A percentile compares a stretch with the other conserved stretches of the same genome.
phyloP scores from a whole-genome alignment of 2,113 vertebrate species.

The Microcebus lehilahytsara region DNA sequence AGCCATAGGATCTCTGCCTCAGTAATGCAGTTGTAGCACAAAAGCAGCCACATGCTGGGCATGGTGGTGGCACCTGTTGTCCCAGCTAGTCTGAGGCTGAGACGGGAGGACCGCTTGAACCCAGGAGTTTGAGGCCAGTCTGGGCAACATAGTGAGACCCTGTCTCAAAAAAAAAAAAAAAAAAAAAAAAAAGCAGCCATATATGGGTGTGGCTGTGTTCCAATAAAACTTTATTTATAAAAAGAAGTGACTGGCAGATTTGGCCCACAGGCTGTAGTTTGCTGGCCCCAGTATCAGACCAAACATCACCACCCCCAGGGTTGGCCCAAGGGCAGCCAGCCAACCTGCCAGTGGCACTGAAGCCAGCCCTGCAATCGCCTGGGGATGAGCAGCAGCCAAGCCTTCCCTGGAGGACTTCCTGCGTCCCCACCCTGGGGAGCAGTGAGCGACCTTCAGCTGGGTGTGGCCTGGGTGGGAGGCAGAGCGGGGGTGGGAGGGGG shows the following conservation, averaged over 20 bases:
- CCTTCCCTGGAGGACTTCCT: not conserved
- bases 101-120: no score
- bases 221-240: not conserved
- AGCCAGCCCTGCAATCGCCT: fast-evolving
- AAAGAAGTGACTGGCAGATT: not conserved
- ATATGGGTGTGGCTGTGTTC: not conserved
- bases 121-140: no score
- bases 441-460: not conserved
- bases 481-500: no score
- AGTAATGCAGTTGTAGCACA: no score
- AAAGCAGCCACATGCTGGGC: no score
- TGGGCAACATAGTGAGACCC: no score
- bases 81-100: no score
- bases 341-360: not conserved
- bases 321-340: not conserved
- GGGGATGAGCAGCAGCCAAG: no score
- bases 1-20: no score
- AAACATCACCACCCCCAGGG: not conserved
- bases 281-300: not conserved
- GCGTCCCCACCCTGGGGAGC: not conserved
- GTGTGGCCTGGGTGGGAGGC: not conserved
- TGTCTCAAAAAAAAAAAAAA: no score
- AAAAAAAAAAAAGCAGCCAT: no score
- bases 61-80: no score
- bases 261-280: not conserved